phyloP scores from a whole-genome alignment of 2,797 vertebrate species.

The Natrix natrix region DNA sequence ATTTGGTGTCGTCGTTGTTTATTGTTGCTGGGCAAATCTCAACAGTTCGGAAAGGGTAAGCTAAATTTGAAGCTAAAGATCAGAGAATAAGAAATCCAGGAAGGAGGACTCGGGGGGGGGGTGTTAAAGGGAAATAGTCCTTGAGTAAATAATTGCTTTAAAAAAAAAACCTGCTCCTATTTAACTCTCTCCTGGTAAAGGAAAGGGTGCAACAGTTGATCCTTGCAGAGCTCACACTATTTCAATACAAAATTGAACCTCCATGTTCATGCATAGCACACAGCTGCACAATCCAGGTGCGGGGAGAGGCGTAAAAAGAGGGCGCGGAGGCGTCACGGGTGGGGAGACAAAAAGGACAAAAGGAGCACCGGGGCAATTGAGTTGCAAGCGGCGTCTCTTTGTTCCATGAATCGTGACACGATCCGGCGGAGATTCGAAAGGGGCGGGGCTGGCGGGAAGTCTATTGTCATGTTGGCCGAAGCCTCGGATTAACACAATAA shows the following conservation, averaged over 20 bases:
- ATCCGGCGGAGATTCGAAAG: neutral
- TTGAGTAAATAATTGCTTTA: neutral
- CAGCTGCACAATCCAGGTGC: neutral
- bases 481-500: neutral
- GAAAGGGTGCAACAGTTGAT: neutral
- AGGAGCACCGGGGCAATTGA: neutral
- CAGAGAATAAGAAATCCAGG: neutral
- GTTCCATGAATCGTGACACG: neutral
- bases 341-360: no score
- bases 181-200: neutral
- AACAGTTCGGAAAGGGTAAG: neutral
- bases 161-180: no score
- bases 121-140: neutral
- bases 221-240: neutral
- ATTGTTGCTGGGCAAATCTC: neutral
- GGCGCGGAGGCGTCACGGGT: neutral
- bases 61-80: neutral
- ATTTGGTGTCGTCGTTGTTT: neutral
- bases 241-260: neutral
- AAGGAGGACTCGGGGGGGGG: rapidly evolving
- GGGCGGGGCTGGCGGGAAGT: neutral
- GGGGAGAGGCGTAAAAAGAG: neutral
- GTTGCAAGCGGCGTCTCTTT: neutral
- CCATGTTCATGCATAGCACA: neutral
- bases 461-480: neutral